Conservation (phyloP, 2,888 invertebrate species). For the Eurois occulta region DNA sequence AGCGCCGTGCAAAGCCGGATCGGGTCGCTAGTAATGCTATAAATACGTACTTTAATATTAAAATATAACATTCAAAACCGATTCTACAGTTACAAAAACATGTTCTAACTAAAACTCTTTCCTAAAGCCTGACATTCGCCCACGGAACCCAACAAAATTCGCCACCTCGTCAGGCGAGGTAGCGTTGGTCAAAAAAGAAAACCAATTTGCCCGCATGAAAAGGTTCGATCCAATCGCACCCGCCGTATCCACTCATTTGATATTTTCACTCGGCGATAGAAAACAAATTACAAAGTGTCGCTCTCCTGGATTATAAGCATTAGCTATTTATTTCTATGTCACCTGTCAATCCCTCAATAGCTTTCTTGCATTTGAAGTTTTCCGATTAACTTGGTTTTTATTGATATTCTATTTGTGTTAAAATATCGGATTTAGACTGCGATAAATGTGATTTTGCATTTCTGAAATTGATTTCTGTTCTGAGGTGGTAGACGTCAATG, state of each 20-base stretch:
- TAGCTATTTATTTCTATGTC: constrained; percentile 85
- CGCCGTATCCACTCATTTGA: constrained; percentile 89
- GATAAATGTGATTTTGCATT: constrained; percentile 77
- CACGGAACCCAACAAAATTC: constrained; percentile 77
- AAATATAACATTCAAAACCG: neutral
- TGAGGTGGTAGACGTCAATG: constrained; percentile 37
- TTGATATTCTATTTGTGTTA: constrained; percentile 64
- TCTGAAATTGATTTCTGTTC: constrained; percentile 70
- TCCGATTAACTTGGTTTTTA: constrained; percentile 83
- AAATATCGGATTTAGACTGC: constrained; percentile 66
- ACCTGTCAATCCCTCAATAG: constrained; percentile 84
- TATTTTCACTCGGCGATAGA: constrained; percentile 87
- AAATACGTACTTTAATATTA: neutral
- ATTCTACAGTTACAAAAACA: neutral
- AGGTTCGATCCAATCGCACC: constrained; percentile 87
- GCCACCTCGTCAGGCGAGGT: constrained; percentile 85
- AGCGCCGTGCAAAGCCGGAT: neutral
- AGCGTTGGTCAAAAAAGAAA: constrained; percentile 88
- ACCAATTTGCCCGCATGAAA: constrained; percentile 90
- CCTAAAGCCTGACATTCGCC: neutral
- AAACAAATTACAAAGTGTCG: constrained; percentile 90
- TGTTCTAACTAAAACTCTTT: constrained; percentile 5
- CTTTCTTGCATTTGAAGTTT: constrained; percentile 84
- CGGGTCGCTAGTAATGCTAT: neutral
- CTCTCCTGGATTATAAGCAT: constrained; percentile 79